A percentile compares a stretch with the other conserved stretches of the same genome.
Evolutionary conservation across 2,888 invertebrate species (phyloP).

Genomic region (Pomacea canaliculata): DNA sequence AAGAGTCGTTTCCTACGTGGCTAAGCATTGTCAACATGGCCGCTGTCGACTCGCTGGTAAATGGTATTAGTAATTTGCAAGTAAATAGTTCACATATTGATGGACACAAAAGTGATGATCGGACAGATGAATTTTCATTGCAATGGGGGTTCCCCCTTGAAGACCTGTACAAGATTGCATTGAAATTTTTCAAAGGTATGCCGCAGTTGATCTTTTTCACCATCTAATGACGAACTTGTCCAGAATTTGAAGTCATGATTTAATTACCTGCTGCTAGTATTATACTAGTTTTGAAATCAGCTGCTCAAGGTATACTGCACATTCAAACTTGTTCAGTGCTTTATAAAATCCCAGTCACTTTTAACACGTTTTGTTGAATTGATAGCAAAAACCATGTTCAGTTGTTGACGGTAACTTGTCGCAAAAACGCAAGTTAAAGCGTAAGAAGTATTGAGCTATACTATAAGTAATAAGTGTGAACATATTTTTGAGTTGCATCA

Average conservation of each 20-base stretch:
- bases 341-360: too few relatives aligned
- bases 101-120: conserved; percentile 14
- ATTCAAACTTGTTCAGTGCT: neutral
- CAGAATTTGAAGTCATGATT: too few relatives aligned
- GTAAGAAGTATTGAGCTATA: too few relatives aligned
- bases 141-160: conserved; percentile 73
- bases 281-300: too few relatives aligned
- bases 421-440: too few relatives aligned
- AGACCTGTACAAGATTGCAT: conserved; percentile 89
- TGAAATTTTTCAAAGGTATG: conserved; percentile 95
- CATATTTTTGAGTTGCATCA: too few relatives aligned
- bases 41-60: conserved; percentile 41
- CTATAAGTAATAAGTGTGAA: too few relatives aligned
- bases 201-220: neutral
- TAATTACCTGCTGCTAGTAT: neutral
- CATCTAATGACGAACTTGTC: neutral
- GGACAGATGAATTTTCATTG: conserved; percentile 32
- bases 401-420: too few relatives aligned
- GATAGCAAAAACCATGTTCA: too few relatives aligned
- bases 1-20: conserved; percentile 35
- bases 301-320: neutral
- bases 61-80: conserved; percentile 42
- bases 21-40: conserved; percentile 45
- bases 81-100: conserved; percentile 36
- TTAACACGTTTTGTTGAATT: neutral